Evolutionary conservation across 1,140 invertebrate species (phyloP).

Genomic region (Propsilocerus akamusi): DNA sequence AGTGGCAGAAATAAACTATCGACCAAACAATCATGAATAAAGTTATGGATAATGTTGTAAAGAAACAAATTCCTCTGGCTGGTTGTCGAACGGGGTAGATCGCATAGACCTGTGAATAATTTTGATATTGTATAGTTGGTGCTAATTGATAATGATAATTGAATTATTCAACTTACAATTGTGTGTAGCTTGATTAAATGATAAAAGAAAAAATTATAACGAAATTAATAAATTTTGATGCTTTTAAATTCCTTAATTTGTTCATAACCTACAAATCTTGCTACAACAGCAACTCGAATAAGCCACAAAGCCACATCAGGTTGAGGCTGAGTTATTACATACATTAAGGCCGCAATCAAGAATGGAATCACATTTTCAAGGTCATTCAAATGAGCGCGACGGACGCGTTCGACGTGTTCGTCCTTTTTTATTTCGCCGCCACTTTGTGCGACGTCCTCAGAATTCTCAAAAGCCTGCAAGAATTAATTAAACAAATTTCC

Average conservation of each 20-base stretch:
- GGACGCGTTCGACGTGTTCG: background rate
- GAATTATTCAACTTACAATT: too few relatives aligned
- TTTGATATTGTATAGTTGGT: too few relatives aligned
- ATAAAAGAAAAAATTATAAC: too few relatives aligned
- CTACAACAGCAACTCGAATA: constrained; percentile 35
- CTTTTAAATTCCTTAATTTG: too few relatives aligned
- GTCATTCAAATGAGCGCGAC: constrained; percentile 41
- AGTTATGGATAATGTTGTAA: constrained; percentile 26
- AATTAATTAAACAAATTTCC: too few relatives aligned
- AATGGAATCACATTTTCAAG: constrained; percentile 48
- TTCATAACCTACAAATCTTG: constrained; percentile 32
- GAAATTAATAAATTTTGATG: too few relatives aligned
- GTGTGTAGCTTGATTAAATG: too few relatives aligned
- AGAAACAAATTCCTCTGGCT: constrained; percentile 30
- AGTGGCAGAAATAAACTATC: constrained; percentile 21
- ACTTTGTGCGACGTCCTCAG: background rate
- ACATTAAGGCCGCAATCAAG: constrained; percentile 35
- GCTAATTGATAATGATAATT: too few relatives aligned
- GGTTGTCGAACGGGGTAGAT: constrained; percentile 35
- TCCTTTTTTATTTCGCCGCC: background rate
- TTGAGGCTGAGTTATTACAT: constrained; percentile 35
- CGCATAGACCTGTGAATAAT: constrained; percentile 40
- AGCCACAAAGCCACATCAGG: constrained; percentile 31
- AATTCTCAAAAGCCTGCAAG: background rate
- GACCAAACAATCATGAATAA: constrained; percentile 31